Conservation (phyloP, 92 coral and sea anemone species). For the Palythoa heliodiscus region DNA sequence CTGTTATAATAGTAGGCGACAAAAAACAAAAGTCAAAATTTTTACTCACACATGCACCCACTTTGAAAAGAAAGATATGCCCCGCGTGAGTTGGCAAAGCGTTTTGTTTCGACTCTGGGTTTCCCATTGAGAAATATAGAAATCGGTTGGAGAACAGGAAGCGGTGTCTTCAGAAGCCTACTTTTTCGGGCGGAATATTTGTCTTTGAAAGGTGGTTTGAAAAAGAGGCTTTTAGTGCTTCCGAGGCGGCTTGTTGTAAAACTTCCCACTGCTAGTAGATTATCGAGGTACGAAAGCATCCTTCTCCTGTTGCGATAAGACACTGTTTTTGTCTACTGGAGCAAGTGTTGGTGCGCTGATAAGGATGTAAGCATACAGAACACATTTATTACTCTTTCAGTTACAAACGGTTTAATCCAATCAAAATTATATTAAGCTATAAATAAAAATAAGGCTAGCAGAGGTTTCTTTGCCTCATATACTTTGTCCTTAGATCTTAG, state of each 20-base stretch:
- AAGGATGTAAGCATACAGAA: neutral
- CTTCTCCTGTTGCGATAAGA: neutral
- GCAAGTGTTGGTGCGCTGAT: neutral
- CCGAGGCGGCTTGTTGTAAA: conserved; percentile 24
- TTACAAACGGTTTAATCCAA: conserved; percentile 1
- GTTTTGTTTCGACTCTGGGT: neutral
- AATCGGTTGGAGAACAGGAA: conserved; percentile 31
- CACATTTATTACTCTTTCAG: neutral
- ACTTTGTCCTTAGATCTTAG: too few species aligned
- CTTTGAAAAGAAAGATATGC: neutral
- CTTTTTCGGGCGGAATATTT: neutral
- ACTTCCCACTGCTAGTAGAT: neutral
- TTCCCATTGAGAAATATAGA: conserved; percentile 32
- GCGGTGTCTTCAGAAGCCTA: neutral
- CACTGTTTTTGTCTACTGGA: neutral
- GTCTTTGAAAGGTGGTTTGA: conserved; percentile 7
- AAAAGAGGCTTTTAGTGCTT: neutral
- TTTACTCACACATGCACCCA: neutral
- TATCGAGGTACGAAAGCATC: neutral
- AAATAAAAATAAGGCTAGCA: too few species aligned
- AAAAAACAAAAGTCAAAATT: neutral
- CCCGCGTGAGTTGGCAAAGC: neutral
- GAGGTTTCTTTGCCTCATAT: too few species aligned
- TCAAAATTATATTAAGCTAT: too few species aligned
- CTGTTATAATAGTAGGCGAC: neutral